phyloP scores from a whole-genome alignment of 1,140 invertebrate species.

The Aleiodes sp. region DNA sequence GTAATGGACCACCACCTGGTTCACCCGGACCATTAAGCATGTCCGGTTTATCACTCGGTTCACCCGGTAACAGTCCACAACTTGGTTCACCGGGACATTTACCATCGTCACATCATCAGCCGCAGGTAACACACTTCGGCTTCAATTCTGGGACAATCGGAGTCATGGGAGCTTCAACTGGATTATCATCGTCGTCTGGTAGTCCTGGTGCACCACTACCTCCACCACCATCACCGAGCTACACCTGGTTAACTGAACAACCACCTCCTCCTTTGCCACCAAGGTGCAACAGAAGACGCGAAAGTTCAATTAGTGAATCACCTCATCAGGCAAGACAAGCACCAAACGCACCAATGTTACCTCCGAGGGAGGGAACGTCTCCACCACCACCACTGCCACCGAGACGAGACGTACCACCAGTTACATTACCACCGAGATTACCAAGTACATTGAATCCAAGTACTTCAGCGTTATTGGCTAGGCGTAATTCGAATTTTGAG shows the following conservation, averaged over 20 bases:
- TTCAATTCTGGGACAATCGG: slow-evolving; percentile 59
- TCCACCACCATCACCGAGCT: slow-evolving; percentile 62
- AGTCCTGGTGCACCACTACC: slow-evolving; percentile 65
- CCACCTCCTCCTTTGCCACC: slow-evolving; percentile 71
- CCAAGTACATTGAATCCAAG: slow-evolving; percentile 54
- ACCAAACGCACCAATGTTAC: slow-evolving; percentile 70
- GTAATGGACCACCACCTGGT: slow-evolving; percentile 53
- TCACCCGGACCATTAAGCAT: slow-evolving; percentile 60
- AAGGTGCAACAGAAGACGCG: slow-evolving; percentile 66
- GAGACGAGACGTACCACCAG: slow-evolving; percentile 61
- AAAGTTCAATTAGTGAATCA: slow-evolving; percentile 71
- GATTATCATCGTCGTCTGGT: slow-evolving; percentile 54
- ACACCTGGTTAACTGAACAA: slow-evolving; percentile 52
- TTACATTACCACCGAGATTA: slow-evolving; percentile 62
- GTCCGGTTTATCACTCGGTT: slow-evolving; percentile 56
- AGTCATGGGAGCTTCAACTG: slow-evolving; percentile 46
- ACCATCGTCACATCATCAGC: slow-evolving; percentile 49
- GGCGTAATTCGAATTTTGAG: slow-evolving; percentile 64
- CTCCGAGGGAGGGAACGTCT: slow-evolving; percentile 69
- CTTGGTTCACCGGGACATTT: slow-evolving; percentile 57
- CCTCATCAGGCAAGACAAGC: slow-evolving; percentile 70
- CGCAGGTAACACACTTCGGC: slow-evolving; percentile 64
- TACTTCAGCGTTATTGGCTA: slow-evolving; percentile 55
- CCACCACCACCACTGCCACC: slow-evolving; percentile 74
- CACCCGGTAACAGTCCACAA: slow-evolving; percentile 61